Evolutionary conservation across 2,113 vertebrate species (phyloP).

Genomic region (Myrmecophaga tridactyla): DNA sequence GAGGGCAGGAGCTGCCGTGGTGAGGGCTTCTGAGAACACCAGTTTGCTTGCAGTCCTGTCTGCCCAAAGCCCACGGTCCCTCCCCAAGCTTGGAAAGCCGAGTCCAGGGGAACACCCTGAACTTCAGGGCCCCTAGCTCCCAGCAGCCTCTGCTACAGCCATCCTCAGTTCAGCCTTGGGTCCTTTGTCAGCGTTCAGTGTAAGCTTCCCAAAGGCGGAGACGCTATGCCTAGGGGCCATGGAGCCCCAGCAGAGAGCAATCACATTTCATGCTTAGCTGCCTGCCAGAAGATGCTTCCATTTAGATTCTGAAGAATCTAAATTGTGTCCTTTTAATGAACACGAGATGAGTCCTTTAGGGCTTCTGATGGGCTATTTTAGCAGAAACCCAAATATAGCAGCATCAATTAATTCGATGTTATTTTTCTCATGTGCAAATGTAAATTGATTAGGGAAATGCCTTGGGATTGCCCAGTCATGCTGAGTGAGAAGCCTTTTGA

Average conservation of each 20-base stretch:
- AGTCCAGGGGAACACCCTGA: not conserved
- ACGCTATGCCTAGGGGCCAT: too few species aligned
- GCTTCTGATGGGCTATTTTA: not conserved
- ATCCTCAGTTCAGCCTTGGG: too few species aligned
- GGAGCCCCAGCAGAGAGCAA: fast-evolving
- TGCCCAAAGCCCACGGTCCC: not conserved
- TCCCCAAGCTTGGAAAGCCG: not conserved
- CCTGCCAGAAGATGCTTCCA: fast-evolving
- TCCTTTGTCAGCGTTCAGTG: fast-evolving
- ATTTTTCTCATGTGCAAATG: not conserved
- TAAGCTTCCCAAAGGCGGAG: not conserved
- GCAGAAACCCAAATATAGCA: not conserved
- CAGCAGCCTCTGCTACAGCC: fast-evolving
- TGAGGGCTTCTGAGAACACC: too few species aligned
- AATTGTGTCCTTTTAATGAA: not conserved
- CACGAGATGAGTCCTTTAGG: not conserved
- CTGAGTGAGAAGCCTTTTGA: not conserved
- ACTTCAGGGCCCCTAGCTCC: not conserved
- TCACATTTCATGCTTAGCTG: fast-evolving
- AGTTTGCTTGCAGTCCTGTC: not conserved
- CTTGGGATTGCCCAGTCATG: fast-evolving
- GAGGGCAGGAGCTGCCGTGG: fast-evolving
- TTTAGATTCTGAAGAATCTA: not conserved
- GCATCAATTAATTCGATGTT: not conserved
- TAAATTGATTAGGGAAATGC: not conserved